Percentiles rank a stretch among this genome's conserved stretches.
Evolutionary conservation across 1,140 invertebrate genomes (phyloP).

Genomic region (Heliconius nattereri): DNA sequence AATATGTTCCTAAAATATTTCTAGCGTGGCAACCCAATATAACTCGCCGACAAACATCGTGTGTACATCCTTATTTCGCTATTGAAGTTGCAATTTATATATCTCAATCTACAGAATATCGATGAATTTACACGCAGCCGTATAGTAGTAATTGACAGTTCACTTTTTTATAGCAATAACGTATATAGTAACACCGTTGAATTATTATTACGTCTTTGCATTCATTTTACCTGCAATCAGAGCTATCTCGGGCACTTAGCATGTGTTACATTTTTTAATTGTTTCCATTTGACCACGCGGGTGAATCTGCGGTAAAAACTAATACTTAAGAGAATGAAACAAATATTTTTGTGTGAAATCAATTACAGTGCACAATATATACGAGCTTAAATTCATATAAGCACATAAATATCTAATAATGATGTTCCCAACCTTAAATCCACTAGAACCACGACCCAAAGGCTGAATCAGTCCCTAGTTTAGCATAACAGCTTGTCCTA

Average conservation of each 20-base stretch:
- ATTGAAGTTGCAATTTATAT: conserved; percentile 9
- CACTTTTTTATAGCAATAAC: conserved; percentile 45
- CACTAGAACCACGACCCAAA: too few species aligned
- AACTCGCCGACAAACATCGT: background rate
- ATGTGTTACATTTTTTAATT: too few species aligned
- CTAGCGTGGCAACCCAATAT: background rate
- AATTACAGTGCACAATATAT: too few species aligned
- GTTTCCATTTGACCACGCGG: too few species aligned
- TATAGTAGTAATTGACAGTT: conserved; percentile 51
- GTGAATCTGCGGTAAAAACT: too few species aligned
- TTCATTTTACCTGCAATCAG: background rate
- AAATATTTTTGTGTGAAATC: background rate
- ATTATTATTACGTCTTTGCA: background rate
- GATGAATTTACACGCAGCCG: conserved; percentile 28
- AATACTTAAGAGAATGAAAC: too few species aligned
- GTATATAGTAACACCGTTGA: background rate
- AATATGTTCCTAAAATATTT: background rate
- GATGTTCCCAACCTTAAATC: too few species aligned
- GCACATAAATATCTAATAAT: background rate
- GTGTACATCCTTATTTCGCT: conserved; percentile 9
- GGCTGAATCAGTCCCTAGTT: background rate
- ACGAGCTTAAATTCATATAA: background rate
- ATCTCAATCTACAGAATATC: conserved; percentile 49
- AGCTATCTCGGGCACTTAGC: too few species aligned
- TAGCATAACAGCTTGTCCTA: background rate